Conservation (phyloP, 2,888 invertebrate genomes). For the Nudaria mundana region DNA sequence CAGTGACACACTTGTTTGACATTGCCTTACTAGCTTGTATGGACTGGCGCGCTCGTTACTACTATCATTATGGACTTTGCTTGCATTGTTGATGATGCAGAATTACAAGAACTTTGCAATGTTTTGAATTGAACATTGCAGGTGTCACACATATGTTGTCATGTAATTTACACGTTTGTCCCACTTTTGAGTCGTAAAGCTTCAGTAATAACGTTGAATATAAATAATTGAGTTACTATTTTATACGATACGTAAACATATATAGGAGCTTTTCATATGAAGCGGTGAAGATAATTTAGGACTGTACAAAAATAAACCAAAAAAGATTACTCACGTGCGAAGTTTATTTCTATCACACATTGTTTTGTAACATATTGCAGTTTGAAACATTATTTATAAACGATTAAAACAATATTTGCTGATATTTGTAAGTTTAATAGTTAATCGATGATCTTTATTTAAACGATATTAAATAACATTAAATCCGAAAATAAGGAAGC, state of each 20-base stretch:
- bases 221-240: not conserved
- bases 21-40: conserved; percentile 17
- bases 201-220: not conserved
- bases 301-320: not conserved
- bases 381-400: not conserved
- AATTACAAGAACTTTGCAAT: not conserved
- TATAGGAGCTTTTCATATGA: not conserved
- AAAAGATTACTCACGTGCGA: not conserved
- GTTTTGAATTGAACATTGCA: not conserved
- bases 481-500: no score
- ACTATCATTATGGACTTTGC: conserved; percentile 13
- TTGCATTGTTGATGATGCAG: conserved; percentile 5
- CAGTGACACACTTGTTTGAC: conserved; percentile 37
- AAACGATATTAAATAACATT: no score
- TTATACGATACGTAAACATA: not conserved
- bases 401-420: no score
- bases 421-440: no score
- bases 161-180: not conserved
- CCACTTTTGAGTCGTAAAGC: not conserved
- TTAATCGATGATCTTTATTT: no score
- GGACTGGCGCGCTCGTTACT: conserved; percentile 11
- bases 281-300: not conserved
- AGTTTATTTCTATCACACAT: not conserved
- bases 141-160: not conserved
- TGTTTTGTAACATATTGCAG: not conserved